Evolutionary conservation across 2,113 vertebrate genomes (phyloP).

Genomic region (Varanus komodoensis): DNA sequence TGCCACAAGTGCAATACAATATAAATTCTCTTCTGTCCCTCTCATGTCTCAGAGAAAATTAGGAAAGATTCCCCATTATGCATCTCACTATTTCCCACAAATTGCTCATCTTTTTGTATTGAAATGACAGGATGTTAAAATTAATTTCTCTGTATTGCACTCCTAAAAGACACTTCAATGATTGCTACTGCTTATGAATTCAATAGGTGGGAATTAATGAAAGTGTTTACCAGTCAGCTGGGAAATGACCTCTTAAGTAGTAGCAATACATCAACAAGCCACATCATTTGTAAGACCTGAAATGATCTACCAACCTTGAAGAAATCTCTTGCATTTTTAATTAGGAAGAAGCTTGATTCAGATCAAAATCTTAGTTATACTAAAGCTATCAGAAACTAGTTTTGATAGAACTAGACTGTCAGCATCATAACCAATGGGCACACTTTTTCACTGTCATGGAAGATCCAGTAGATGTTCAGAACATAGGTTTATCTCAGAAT

Average conservation of each 20-base stretch:
- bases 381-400: background rate
- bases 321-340: background rate
- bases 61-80: background rate
- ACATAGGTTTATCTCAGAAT: background rate
- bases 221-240: background rate
- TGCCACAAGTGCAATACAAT: background rate
- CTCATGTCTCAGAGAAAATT: background rate
- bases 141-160: slow-evolving; percentile 6
- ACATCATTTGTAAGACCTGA: slow-evolving; percentile 15
- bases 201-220: slow-evolving; percentile 26
- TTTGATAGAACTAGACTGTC: background rate
- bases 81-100: background rate
- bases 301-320: background rate
- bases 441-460: background rate
- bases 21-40: background rate
- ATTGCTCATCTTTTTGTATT: slow-evolving; percentile 6
- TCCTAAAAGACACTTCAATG: slow-evolving; percentile 8
- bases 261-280: slow-evolving; percentile 7
- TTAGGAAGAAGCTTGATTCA: background rate
- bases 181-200: slow-evolving; percentile 24
- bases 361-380: background rate
- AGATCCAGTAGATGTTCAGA: background rate
- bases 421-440: background rate
- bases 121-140: background rate
- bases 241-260: slow-evolving; percentile 10